Evolutionary conservation across 2,888 invertebrate species (phyloP).

Genomic region (Orchestes rusci): DNA sequence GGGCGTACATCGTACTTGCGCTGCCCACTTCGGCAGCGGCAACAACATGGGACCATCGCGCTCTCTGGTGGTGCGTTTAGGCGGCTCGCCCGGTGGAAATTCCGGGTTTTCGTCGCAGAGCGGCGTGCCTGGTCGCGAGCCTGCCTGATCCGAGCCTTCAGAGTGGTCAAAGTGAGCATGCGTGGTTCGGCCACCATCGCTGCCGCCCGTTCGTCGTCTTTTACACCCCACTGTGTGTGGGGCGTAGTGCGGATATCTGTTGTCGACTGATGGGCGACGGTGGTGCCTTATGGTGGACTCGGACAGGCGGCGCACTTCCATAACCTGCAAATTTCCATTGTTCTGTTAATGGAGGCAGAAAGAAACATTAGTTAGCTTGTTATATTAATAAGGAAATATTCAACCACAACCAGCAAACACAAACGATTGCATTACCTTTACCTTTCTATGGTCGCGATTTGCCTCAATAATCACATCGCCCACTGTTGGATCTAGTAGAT

Average conservation of each 20-base stretch:
- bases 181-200: slow-evolving; percentile 32
- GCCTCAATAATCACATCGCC: slow-evolving; percentile 43
- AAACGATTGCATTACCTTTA: slow-evolving; percentile 24
- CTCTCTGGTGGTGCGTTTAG: slow-evolving; percentile 54
- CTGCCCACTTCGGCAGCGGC: slow-evolving; percentile 84
- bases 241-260: slow-evolving; percentile 38
- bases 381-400: too few species aligned
- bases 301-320: slow-evolving; percentile 50
- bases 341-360: too few species aligned
- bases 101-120: slow-evolving; percentile 77
- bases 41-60: slow-evolving; percentile 67
- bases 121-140: slow-evolving; percentile 79
- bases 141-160: slow-evolving; percentile 51
- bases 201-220: slow-evolving; percentile 47
- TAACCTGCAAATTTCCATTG: slow-evolving; percentile 34
- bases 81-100: slow-evolving; percentile 64
- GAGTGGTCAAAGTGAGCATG: slow-evolving; percentile 23
- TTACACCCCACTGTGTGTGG: slow-evolving; percentile 47
- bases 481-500: slow-evolving; percentile 41
- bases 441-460: slow-evolving; percentile 39
- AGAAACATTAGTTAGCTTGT: too few species aligned
- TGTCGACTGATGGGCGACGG: slow-evolving; percentile 50
- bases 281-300: slow-evolving; percentile 44
- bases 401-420: slow-evolving; percentile 16
- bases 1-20: slow-evolving; percentile 35